These are phyloP conservation scores for Pseudomyrmex gracilis DNA, from an alignment of 1,140 invertebrate genomes.

Conservation along the genomic window DNA sequence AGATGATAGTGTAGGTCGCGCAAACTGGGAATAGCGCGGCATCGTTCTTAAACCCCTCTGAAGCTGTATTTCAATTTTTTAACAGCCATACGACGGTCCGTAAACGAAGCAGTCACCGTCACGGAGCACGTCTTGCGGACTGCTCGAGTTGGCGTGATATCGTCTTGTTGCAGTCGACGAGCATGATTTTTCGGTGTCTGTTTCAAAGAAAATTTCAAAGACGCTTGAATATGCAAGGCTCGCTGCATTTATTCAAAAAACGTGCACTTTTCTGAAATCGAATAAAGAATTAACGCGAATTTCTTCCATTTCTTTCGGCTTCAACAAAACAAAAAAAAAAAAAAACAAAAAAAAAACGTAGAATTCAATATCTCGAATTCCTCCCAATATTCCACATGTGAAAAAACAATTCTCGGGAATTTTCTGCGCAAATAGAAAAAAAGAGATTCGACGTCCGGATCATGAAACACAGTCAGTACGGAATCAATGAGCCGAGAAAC, in stretches of 20 bases:
- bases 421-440: background rate
- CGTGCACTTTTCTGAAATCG: too few species aligned
- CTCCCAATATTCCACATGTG: background rate
- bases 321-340: too few species aligned
- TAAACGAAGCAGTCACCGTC: constrained; percentile 20
- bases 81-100: constrained; percentile 1
- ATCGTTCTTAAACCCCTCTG: constrained; percentile 47
- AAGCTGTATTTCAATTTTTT: constrained; percentile 46
- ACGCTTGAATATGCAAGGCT: background rate
- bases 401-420: background rate
- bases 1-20: constrained; percentile 4
- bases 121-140: constrained; percentile 4
- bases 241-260: background rate
- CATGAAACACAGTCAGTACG: background rate
- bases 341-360: too few species aligned
- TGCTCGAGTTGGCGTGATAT: background rate
- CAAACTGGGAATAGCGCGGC: background rate
- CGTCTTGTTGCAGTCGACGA: constrained; percentile 1
- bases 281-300: background rate
- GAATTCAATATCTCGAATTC: background rate
- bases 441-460: background rate
- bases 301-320: too few species aligned
- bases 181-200: background rate
- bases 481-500: constrained; percentile 16
- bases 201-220: background rate